A percentile compares a stretch with the other conserved stretches of the same genome.
phyloP scores from a whole-genome alignment of 2,113 vertebrate species.

The Rhinoderma darwinii region DNA sequence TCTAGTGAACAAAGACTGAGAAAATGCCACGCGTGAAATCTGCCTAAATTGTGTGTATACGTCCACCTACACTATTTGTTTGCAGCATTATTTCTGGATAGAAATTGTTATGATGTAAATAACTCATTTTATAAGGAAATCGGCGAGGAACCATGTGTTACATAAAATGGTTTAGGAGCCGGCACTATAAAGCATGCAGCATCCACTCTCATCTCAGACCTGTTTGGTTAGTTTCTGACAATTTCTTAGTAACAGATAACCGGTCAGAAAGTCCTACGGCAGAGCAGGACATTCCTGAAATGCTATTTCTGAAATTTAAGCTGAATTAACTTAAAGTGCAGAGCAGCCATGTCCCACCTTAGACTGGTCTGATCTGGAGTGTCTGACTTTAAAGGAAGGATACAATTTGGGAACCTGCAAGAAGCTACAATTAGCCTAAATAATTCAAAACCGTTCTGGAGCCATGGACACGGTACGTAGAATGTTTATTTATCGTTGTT shows the following conservation, averaged over 20 bases:
- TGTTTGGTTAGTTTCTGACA: slow-evolving; percentile 31
- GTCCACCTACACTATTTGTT: background rate
- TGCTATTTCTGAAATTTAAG: slow-evolving; percentile 17
- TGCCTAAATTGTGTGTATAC: background rate
- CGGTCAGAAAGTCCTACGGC: background rate
- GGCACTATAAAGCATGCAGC: background rate
- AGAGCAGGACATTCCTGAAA: slow-evolving; percentile 1
- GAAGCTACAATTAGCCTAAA: background rate
- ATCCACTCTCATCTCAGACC: background rate
- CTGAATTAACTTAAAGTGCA: background rate
- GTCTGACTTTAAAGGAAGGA: background rate
- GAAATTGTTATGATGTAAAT: background rate
- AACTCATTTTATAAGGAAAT: background rate
- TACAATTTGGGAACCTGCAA: background rate
- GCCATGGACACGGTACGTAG: slow-evolving; percentile 19
- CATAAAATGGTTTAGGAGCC: too few species aligned
- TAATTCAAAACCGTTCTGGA: background rate
- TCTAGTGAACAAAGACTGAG: background rate
- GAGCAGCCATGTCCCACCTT: background rate
- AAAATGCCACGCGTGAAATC: background rate
- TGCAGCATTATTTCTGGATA: background rate
- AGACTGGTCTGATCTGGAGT: slow-evolving; percentile 33
- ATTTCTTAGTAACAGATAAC: background rate
- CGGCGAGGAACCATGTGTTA: background rate
- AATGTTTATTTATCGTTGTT: background rate